phyloP scores from a whole-genome alignment of 2,888 invertebrate species.

The Gastrophysa polygoni region DNA sequence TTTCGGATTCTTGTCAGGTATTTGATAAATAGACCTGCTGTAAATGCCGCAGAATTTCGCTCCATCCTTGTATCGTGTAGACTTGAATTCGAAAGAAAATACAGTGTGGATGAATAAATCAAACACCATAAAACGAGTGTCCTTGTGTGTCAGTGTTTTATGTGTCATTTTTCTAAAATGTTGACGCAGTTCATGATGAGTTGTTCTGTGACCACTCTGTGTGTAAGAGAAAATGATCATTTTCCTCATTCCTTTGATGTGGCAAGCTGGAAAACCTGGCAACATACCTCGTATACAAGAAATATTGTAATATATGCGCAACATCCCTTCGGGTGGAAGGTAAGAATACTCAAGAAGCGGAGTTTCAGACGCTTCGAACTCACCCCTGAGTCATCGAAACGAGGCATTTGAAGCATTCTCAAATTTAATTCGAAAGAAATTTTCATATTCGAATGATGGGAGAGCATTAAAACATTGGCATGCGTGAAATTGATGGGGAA shows the following conservation, averaged over 20 bases:
- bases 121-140: no score
- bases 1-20: neutral
- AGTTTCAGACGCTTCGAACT: conserved; percentile 3
- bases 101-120: no score
- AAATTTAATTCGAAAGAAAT: conserved; percentile 42
- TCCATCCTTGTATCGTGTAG: no score
- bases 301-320: conserved; percentile 32
- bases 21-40: neutral
- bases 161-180: no score
- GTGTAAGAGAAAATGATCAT: neutral
- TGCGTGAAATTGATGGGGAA: conserved; percentile 38
- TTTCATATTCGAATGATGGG: conserved; percentile 33
- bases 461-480: conserved; percentile 28
- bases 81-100: no score
- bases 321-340: conserved; percentile 19
- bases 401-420: conserved; percentile 33
- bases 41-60: no score
- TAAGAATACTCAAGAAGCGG: conserved; percentile 20
- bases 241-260: neutral
- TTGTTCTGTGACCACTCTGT: no score
- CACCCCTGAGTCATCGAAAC: conserved; percentile 18
- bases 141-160: no score
- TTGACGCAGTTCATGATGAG: no score
- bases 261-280: neutral
- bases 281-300: conserved; percentile 7